These are phyloP conservation scores for Pseudomugil tenellus DNA, from an alignment of 2,797 vertebrate genomes.

Conservation along the genomic window DNA sequence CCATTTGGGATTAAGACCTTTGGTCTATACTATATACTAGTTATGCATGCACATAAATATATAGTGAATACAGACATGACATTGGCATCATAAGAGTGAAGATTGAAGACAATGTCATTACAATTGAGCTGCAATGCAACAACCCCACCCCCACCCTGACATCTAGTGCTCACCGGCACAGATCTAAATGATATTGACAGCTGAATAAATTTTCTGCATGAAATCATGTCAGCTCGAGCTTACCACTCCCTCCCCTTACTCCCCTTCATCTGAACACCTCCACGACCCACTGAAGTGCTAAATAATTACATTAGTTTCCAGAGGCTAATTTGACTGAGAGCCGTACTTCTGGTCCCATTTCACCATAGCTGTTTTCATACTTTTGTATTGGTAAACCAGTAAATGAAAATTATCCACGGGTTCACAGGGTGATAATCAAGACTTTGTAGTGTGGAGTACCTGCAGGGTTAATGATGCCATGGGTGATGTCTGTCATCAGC, in stretches of 20 bases:
- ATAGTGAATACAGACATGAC: conserved; percentile 13
- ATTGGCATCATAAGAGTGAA: conserved; percentile 42
- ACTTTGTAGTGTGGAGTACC: conserved; percentile 24
- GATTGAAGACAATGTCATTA: conserved; percentile 68
- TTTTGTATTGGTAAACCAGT: conserved; percentile 59
- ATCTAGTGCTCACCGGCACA: conserved; percentile 64
- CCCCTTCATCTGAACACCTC: conserved; percentile 21
- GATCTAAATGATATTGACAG: conserved; percentile 83
- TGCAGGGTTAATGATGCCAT: conserved; percentile 36
- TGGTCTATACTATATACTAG: no score
- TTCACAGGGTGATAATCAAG: conserved; percentile 45
- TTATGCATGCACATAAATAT: neutral
- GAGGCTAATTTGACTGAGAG: conserved; percentile 76
- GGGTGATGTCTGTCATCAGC: conserved; percentile 27
- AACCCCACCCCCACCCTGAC: conserved; percentile 34
- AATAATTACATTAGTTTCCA: conserved; percentile 80
- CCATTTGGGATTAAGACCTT: neutral
- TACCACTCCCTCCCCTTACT: conserved; percentile 19
- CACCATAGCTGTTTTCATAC: conserved; percentile 55
- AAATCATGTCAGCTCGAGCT: conserved; percentile 70
- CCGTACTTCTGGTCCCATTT: conserved; percentile 65
- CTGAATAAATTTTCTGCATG: conserved; percentile 79
- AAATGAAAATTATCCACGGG: conserved; percentile 57
- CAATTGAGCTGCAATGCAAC: conserved; percentile 63
- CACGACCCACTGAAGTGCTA: conserved; percentile 71